phyloP scores from a whole-genome alignment of 1,140 invertebrate species.

The Drosophila ironensis region DNA sequence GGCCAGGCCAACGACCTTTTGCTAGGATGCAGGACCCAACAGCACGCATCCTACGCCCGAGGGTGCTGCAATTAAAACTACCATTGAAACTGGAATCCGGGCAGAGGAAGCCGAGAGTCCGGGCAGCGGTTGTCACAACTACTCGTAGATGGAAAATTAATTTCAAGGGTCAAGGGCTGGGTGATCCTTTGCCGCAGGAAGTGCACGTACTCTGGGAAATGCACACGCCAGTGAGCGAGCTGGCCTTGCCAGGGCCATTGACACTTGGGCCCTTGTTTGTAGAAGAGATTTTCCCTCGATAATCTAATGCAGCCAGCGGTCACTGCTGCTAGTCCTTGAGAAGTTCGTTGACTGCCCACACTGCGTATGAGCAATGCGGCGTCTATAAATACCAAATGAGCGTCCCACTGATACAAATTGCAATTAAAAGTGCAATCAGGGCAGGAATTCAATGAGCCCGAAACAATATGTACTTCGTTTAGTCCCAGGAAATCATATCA shows the following conservation, averaged over 20 bases:
- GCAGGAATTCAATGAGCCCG: not conserved
- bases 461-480: not conserved
- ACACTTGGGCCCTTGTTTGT: constrained; percentile 12
- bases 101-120: not conserved
- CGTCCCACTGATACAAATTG: not conserved
- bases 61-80: constrained; percentile 50
- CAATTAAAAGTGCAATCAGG: not conserved
- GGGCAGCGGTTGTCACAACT: constrained; percentile 1
- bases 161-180: constrained; percentile 3
- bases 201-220: constrained; percentile 27
- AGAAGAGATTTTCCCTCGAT: constrained; percentile 12
- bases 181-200: constrained; percentile 2
- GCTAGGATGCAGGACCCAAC: not conserved
- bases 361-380: constrained; percentile 19
- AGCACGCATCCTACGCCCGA: not conserved
- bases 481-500: no score
- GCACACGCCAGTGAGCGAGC: constrained; percentile 7
- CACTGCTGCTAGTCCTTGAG: constrained; percentile 7
- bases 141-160: constrained; percentile 37
- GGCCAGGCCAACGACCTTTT: constrained; percentile 41
- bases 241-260: constrained; percentile 25
- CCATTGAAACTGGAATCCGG: constrained; percentile 38
- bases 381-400: not conserved
- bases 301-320: constrained; percentile 20
- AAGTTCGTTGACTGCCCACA: constrained; percentile 19